Percentiles rank a stretch among this genome's conserved stretches.
Evolutionary conservation across 2,888 invertebrate genomes (phyloP).

Genomic region (Cryptophagus acutangulus): DNA sequence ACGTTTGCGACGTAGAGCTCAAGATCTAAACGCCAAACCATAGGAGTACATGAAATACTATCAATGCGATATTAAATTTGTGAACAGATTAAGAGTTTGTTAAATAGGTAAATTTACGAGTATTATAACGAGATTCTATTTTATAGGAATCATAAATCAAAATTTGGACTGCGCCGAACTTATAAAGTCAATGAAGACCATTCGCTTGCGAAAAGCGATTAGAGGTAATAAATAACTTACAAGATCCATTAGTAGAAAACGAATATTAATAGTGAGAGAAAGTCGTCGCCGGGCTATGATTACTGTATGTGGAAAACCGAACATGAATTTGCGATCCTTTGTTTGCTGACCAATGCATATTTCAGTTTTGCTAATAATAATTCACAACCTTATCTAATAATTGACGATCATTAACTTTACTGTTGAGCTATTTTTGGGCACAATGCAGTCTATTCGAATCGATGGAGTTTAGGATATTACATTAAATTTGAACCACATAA

Average conservation of each 20-base stretch:
- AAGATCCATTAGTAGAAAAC: conserved; percentile 42
- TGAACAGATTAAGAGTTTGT: too few relatives aligned
- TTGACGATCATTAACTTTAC: background rate
- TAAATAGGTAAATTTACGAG: background rate
- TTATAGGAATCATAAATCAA: conserved; percentile 27
- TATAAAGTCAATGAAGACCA: conserved; percentile 26
- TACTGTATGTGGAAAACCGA: conserved; percentile 24
- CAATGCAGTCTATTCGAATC: too few relatives aligned
- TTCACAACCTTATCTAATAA: background rate
- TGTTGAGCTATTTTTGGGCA: too few relatives aligned
- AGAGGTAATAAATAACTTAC: conserved; percentile 42
- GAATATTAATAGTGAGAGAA: conserved; percentile 44
- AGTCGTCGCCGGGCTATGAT: conserved; percentile 14
- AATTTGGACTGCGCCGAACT: conserved; percentile 28
- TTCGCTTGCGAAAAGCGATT: conserved; percentile 32
- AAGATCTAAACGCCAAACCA: too few relatives aligned
- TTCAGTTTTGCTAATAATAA: conserved; percentile 5
- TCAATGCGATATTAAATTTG: too few relatives aligned
- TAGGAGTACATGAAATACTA: too few relatives aligned
- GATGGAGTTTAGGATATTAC: too few relatives aligned
- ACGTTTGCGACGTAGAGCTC: too few relatives aligned
- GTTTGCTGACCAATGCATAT: conserved; percentile 26
- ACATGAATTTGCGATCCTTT: conserved; percentile 31
- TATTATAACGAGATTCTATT: conserved; percentile 10
- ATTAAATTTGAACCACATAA: too few relatives aligned